Conservation (phyloP, 1,140 invertebrate genomes). For the Drosophila virilis region DNA sequence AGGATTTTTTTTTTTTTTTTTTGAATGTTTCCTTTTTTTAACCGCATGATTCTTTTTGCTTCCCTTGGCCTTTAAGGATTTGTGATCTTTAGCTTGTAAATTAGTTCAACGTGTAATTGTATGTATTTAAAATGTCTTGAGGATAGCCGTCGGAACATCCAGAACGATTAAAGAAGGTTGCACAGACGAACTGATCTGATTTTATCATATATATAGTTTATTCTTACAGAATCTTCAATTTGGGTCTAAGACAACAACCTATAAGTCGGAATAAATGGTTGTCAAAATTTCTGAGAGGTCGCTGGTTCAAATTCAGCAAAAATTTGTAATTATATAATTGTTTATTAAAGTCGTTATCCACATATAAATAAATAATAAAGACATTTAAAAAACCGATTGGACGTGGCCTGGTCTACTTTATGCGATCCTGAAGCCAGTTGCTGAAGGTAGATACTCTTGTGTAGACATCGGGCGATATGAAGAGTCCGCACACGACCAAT, state of each 20-base stretch:
- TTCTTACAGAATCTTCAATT: no score
- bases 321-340: no score
- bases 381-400: no score
- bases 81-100: conserved; percentile 37
- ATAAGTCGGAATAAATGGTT: no score
- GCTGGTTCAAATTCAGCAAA: no score
- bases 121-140: conserved; percentile 13
- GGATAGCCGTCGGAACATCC: not conserved
- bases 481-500: conserved; percentile 85
- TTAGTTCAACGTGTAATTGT: conserved; percentile 37
- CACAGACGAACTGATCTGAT: not conserved
- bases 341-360: no score
- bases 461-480: conserved; percentile 86
- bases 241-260: not conserved
- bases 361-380: no score
- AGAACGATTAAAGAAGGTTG: not conserved
- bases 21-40: not conserved
- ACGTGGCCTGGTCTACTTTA: not conserved
- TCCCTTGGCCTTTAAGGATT: not conserved
- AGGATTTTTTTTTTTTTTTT: conserved; percentile 10
- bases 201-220: no score
- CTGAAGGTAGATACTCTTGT: conserved; percentile 85
- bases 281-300: not conserved
- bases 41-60: not conserved
- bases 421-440: conserved; percentile 83